Evolutionary conservation across 1,140 invertebrate species (phyloP).

Genomic region (Vollenhovia emeryi): DNA sequence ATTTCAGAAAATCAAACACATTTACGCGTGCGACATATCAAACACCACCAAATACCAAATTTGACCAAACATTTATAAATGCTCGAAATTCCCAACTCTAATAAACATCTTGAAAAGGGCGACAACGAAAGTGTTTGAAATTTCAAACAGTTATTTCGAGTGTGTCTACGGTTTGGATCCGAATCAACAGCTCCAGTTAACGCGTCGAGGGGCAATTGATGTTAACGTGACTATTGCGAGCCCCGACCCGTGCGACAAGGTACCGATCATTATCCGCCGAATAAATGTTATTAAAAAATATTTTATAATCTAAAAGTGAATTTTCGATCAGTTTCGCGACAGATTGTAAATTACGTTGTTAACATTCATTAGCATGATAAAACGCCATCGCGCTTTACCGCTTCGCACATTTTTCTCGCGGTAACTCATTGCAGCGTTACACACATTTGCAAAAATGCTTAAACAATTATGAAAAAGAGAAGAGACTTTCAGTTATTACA

Average conservation of each 20-base stretch:
- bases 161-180: background rate
- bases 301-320: background rate
- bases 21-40: too few species aligned
- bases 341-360: background rate
- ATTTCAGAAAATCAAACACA: too few species aligned
- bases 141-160: too few species aligned
- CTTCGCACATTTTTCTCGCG: background rate
- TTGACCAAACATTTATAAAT: too few species aligned
- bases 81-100: too few species aligned
- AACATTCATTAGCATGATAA: background rate
- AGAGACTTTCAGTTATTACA: background rate
- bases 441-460: background rate
- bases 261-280: background rate
- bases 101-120: too few species aligned
- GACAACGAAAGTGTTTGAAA: too few species aligned
- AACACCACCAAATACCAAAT: too few species aligned
- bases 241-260: background rate
- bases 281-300: conserved; percentile 5
- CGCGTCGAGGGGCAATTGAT: background rate
- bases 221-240: background rate
- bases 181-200: background rate
- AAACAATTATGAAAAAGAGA: background rate
- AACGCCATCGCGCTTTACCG: background rate
- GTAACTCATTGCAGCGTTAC: background rate
- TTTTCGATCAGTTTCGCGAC: background rate